Evolutionary conservation across 2,113 vertebrate genomes (phyloP).

Genomic region (Ardeotis arabs): DNA sequence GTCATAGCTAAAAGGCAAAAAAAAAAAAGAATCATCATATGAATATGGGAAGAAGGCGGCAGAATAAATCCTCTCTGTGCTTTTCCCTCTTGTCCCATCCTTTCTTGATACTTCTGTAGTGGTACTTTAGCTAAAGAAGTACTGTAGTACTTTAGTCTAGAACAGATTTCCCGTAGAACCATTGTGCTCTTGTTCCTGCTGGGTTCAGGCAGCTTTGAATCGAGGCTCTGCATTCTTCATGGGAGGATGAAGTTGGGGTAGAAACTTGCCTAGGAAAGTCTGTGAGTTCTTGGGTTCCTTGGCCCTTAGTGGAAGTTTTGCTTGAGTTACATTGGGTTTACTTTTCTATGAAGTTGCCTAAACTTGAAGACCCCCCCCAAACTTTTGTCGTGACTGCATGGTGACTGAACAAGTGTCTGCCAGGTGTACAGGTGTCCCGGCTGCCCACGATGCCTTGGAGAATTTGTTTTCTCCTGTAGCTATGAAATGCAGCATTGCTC

Average conservation of each 20-base stretch:
- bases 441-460: background rate
- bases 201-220: background rate
- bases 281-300: background rate
- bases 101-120: background rate
- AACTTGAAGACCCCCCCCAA: background rate
- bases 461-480: background rate
- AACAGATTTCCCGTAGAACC: background rate
- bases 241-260: background rate
- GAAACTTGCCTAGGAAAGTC: background rate
- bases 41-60: background rate
- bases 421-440: background rate
- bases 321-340: background rate
- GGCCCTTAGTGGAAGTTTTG: background rate
- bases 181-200: background rate
- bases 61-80: background rate
- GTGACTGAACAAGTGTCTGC: background rate
- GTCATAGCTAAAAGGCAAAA: background rate
- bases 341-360: background rate
- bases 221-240: background rate
- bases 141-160: background rate
- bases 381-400: fast-evolving
- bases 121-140: background rate
- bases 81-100: background rate
- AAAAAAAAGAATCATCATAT: background rate
- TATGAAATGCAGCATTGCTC: background rate